A percentile compares a stretch with the other conserved stretches of the same genome.
phyloP scores from a whole-genome alignment of 2,797 vertebrate species.

The Mycteria americana region DNA sequence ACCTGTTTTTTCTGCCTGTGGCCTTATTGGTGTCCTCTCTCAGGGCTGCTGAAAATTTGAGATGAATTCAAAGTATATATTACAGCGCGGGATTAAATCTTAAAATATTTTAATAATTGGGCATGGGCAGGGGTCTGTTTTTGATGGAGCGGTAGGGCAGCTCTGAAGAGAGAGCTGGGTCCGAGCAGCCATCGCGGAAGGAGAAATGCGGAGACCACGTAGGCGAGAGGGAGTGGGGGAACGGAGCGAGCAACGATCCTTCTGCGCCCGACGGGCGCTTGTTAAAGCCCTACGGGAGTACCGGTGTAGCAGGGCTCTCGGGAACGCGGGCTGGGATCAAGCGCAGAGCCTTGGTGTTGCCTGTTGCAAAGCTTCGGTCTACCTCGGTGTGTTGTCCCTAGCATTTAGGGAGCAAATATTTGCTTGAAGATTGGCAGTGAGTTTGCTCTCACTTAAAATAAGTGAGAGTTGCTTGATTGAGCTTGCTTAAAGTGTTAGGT shows the following conservation, averaged over 20 bases:
- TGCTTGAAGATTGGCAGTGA: background rate
- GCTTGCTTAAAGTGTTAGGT: too few relatives aligned
- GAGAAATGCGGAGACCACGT: background rate
- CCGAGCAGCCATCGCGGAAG: background rate
- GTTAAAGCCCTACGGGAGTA: rapidly evolving
- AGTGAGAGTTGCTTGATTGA: background rate
- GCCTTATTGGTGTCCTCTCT: background rate
- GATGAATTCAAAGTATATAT: background rate
- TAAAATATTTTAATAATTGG: background rate
- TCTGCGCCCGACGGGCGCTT: rapidly evolving
- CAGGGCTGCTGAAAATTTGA: background rate
- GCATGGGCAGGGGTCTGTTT: background rate
- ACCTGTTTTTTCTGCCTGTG: background rate
- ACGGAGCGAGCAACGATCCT: background rate
- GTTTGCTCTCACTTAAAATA: background rate
- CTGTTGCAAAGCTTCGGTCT: background rate
- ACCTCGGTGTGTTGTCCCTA: background rate
- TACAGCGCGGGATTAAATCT: background rate
- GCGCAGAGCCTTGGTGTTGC: background rate
- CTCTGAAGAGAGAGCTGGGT: background rate
- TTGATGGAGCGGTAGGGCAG: background rate
- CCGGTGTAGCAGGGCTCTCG: rapidly evolving
- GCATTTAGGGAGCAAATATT: background rate
- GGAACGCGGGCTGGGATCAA: rapidly evolving
- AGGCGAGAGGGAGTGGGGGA: background rate